Evolutionary conservation across 2,113 vertebrate genomes (phyloP).

Genomic region (Oophaga pumilio): DNA sequence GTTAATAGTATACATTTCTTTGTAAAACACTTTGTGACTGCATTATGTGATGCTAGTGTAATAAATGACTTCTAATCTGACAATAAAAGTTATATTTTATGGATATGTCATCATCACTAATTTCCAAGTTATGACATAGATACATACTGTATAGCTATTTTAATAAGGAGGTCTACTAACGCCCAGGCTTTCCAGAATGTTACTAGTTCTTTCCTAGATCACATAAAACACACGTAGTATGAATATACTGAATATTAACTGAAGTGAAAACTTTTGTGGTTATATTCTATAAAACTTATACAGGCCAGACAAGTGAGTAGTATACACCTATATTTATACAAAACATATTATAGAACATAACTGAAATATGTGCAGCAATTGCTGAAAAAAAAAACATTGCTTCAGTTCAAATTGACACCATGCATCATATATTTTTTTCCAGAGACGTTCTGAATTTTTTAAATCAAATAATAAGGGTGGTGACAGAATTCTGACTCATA

Average conservation of each 20-base stretch:
- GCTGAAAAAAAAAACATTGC: constrained; percentile 5
- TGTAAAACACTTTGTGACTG: not conserved
- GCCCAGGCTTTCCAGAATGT: not conserved
- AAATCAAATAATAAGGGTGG: constrained; percentile 30
- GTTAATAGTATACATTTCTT: not conserved
- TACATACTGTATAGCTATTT: constrained; percentile 15
- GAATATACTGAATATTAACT: constrained; percentile 25
- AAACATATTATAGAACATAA: not conserved
- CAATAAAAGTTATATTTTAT: not conserved
- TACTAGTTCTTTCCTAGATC: constrained; percentile 34
- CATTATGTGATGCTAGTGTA: not conserved
- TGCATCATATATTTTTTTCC: constrained; percentile 44
- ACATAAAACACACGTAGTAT: constrained; percentile 26
- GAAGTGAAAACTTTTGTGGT: constrained; percentile 6
- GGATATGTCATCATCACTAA: not conserved
- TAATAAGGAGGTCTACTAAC: not conserved
- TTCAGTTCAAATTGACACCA: constrained; percentile 27
- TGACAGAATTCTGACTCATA: constrained; percentile 39
- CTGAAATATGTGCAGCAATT: constrained; percentile 9
- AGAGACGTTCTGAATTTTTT: constrained; percentile 37
- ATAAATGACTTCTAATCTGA: not conserved
- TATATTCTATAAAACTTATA: constrained; percentile 17
- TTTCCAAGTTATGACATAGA: not conserved
- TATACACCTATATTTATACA: constrained; percentile 28
- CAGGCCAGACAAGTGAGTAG: constrained; percentile 7